phyloP scores from a whole-genome alignment of 2,797 vertebrate genomes.

The Apogon hyalosoma region DNA sequence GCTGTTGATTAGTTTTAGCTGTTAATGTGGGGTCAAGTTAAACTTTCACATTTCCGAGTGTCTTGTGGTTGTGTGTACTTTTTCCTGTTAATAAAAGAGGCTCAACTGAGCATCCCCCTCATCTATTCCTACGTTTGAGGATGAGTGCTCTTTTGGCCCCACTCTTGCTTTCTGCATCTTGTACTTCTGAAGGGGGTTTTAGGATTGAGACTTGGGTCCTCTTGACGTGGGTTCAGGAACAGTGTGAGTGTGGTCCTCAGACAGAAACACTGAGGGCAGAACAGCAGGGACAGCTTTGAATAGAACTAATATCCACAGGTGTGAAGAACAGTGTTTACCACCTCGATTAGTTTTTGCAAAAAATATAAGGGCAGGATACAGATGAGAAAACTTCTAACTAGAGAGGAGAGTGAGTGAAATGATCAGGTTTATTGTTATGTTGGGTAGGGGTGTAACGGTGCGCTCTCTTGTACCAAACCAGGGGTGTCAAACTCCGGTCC shows the following conservation, averaged over 20 bases:
- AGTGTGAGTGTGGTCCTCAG: conserved; percentile 31
- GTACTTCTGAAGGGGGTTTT: conserved; percentile 30
- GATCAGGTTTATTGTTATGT: too few species aligned
- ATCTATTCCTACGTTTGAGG: conserved; percentile 20
- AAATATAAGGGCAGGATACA: conserved; percentile 19
- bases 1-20: conserved; percentile 48
- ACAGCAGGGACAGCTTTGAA: conserved; percentile 6
- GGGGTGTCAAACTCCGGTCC: too few species aligned
- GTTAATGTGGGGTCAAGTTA: conserved; percentile 39
- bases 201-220: conserved; percentile 30
- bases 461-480: too few species aligned
- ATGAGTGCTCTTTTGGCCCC: conserved; percentile 36
- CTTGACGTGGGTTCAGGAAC: conserved; percentile 28
- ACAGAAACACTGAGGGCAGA: conserved; percentile 17
- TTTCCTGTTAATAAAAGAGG: conserved; percentile 54
- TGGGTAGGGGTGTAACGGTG: too few species aligned
- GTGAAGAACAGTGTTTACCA: conserved; percentile 22
- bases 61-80: conserved; percentile 30
- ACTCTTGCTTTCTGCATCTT: conserved; percentile 33
- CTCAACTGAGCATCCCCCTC: conserved; percentile 35
- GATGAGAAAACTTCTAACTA: conserved; percentile 17
- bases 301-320: conserved; percentile 28
- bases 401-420: conserved; percentile 3
- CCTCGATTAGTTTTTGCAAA: not conserved
- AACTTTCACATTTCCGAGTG: conserved; percentile 53